These are phyloP conservation scores for human DNA, from an alignment of 2,113 vertebrate species.

Conservation along the genomic window DNA sequence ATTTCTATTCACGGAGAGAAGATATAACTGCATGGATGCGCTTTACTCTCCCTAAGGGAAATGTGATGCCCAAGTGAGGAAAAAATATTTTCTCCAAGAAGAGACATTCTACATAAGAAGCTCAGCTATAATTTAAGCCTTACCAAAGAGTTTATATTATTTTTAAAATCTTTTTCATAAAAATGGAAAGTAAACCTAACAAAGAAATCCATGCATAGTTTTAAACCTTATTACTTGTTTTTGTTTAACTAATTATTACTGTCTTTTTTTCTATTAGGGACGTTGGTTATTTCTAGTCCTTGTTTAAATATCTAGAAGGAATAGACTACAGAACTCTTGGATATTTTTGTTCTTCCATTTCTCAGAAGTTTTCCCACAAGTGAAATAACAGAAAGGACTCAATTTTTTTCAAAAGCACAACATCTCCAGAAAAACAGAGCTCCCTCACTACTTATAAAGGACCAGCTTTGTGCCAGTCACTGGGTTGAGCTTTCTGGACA, in stretches of 20 bases:
- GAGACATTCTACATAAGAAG: not conserved
- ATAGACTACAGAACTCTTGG: not conserved
- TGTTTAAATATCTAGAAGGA: not conserved
- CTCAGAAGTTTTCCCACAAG: not conserved
- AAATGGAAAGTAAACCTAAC: not conserved
- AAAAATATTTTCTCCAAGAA: not conserved
- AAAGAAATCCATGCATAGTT: not conserved
- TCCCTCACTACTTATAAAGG: not conserved
- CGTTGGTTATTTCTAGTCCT: not conserved
- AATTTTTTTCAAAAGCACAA: not conserved
- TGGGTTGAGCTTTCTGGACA: not conserved
- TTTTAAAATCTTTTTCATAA: not conserved
- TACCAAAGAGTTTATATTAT: not conserved
- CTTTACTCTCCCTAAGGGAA: not conserved
- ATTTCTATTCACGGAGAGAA: not conserved
- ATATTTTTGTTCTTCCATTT: slow-evolving; percentile 4
- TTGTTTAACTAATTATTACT: not conserved
- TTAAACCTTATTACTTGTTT: not conserved
- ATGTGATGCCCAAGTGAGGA: not conserved
- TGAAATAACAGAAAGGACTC: not conserved
- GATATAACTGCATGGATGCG: not conserved
- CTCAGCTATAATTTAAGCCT: not conserved
- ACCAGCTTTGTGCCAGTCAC: not conserved
- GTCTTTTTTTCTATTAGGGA: not conserved
- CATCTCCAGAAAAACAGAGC: not conserved